These are phyloP conservation scores for Misgurnus anguillicaudatus DNA, from an alignment of 2,113 vertebrate genomes.

Conservation along the genomic window DNA sequence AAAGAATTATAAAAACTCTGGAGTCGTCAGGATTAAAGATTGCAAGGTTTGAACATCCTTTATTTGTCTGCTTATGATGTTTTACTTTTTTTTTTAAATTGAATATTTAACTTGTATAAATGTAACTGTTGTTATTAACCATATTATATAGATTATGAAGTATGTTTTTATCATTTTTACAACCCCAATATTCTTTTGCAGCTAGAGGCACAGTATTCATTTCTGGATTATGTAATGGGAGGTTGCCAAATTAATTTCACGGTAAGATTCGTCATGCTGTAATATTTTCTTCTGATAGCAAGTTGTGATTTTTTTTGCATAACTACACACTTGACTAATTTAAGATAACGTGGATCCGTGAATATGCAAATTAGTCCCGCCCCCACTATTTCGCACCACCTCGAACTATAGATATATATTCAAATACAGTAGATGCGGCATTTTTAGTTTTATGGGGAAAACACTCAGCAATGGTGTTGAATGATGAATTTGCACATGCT, in stretches of 20 bases:
- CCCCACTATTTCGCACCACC: too few species aligned
- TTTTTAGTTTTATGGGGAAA: too few species aligned
- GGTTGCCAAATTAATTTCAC: slow-evolving; percentile 86
- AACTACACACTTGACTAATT: too few species aligned
- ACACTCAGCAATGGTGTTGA: too few species aligned
- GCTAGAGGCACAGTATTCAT: slow-evolving; percentile 80
- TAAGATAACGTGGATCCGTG: too few species aligned
- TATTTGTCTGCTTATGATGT: neutral
- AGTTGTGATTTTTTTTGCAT: neutral
- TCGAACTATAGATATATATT: too few species aligned
- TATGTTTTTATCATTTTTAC: neutral
- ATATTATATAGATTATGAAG: too few species aligned
- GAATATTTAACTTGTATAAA: too few species aligned
- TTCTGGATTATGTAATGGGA: slow-evolving; percentile 85
- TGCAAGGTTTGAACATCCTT: slow-evolving; percentile 77
- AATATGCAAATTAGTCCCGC: too few species aligned
- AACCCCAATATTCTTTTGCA: slow-evolving; percentile 48
- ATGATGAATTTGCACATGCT: too few species aligned
- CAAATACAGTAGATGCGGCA: too few species aligned
- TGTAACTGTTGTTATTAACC: too few species aligned
- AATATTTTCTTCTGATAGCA: neutral
- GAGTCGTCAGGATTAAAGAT: slow-evolving; percentile 80
- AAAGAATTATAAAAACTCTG: slow-evolving; percentile 93
- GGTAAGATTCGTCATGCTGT: slow-evolving; percentile 58
- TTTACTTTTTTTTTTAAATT: neutral